Evolutionary conservation across 2,888 invertebrate species (phyloP), one percentile per base, ranked within the genome.

Genomic region (Drosophila falleni): DNA sequence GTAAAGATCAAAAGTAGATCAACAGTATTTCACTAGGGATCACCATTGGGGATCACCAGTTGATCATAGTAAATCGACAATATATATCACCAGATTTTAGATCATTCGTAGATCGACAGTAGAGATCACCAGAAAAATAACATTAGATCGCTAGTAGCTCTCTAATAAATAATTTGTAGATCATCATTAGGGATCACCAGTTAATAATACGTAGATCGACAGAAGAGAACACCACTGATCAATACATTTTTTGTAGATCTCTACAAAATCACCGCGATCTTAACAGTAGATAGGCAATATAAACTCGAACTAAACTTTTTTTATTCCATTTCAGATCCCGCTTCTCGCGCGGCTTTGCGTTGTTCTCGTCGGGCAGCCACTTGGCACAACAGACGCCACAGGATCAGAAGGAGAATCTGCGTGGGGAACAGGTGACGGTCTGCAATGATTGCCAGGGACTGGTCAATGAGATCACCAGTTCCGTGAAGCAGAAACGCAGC

Each of bases 381-480:
- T 81, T 92, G 31, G 83, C 86, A 41, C 89, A 92, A 19, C 89
- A 92, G 23, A 80, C 80, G 61, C 91, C 73, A 35, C 76, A 91
- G 62, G 93, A 94, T 59, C 93, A 93, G 47, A 93, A 94, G 68
- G 96, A 96, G 90, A 94, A 95, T 19, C 93, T 96, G 51, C 95
- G 95, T 69, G 95, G 96, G 79, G 96, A 97, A 69, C 95, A 96
- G 90, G 97, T 98, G 96, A 96, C 96, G 71, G 97, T 98, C 51
- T 98, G 98, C 92, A 96, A 97, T 92, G 98, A 98, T 94, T 98
- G 98, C 94, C 97, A 97, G 92, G 96, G 97, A 70, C 97, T 98
- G 96, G 97, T 98, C 68, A 95, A 97, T 86, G 97, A 98, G 93
- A 98, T 98, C 91, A 98, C 98, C 91, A 96, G 97, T 93, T 97